Base-by-base conservation (phyloP, 2,113 vertebrate genomes). In the Rhombomys opimus region DNA sequence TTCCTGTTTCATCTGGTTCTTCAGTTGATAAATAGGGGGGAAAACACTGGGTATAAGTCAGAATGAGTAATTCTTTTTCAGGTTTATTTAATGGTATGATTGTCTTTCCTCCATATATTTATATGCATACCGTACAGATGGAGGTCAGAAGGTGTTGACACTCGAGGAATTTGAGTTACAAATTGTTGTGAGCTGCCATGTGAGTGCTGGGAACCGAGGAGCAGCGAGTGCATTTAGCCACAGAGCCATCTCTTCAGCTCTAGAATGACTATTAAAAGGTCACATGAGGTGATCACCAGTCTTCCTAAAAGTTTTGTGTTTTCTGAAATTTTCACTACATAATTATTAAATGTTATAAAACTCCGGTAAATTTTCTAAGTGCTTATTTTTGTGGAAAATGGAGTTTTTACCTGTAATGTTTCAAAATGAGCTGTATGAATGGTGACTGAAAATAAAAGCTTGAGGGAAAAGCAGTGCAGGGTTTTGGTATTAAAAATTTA, bases 311-410 rank as follows among this genome's bases (percentile, higher is more conserved):
- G 35, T 78, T 89, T 93, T 84, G 2, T 95, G 2, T 87, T 94
- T 22, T 90, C 5, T 84, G 50, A 91, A 84, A 84, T 89, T 90
- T 94, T 95, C 20, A 93, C 50, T 86, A 5, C 20, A 35, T 20
- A 84, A 1, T 80, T 91, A 81, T 73, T 80, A 82, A 18, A 67
- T 80, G 18, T 92, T 92, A 30, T 94, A 41, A 93, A 94, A 89
- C 10, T 78, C 63, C 22, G 8, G 46, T 76, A 9, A 59, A 50
- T 95, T 90, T 25, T 91, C 0, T 90, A 85, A 95, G 35, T 93
- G 22, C 3, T 92, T 93, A 78, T 65, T 89, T 81, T 23, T 95
- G 61, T 52, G 30, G 90, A 54, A 94, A 78, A 76, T 73, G 73
- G 52, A 67, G 27, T 68, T 0, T 86, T 20, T 92, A 25, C 70